These are phyloP conservation scores for Chaenodraco wilsoni DNA, from an alignment of 2,797 vertebrate genomes.

Conservation along the genomic window DNA sequence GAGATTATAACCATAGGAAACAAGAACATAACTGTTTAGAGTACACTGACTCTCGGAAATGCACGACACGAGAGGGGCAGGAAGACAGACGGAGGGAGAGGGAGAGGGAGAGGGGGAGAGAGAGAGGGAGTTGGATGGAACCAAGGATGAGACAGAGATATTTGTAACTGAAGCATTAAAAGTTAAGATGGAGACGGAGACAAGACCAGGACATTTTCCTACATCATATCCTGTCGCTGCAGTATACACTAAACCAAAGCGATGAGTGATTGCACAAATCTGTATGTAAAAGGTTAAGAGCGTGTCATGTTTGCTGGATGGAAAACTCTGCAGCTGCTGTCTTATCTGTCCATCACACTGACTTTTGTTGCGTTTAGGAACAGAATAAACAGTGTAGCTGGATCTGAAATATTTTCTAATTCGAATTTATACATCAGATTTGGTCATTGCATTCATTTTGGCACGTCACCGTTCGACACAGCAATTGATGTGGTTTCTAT, in stretches of 20 bases:
- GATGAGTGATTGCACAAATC: conserved; percentile 45
- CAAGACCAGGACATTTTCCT: conserved; percentile 41
- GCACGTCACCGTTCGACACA: background rate
- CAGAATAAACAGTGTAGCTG: conserved; percentile 52
- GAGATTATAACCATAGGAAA: conserved; percentile 78
- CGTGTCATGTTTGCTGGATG: conserved; percentile 56
- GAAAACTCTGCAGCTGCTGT: conserved; percentile 49
- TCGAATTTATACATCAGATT: background rate
- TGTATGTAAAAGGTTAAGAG: conserved; percentile 50
- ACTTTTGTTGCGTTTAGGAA: conserved; percentile 47
- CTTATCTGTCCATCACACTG: conserved; percentile 63
- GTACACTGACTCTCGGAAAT: conserved; percentile 70
- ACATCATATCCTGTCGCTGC: conserved; percentile 35
- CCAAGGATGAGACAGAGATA: conserved; percentile 39
- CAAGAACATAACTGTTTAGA: conserved; percentile 80
- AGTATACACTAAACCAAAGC: conserved; percentile 22
- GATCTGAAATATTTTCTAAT: conserved; percentile 14
- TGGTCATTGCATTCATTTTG: conserved; percentile 8
- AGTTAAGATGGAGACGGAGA: conserved; percentile 54
- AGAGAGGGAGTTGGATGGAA: conserved; percentile 36
- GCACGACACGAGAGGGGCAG: conserved; percentile 60
- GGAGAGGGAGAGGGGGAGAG: conserved; percentile 14
- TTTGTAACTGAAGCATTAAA: conserved; percentile 59
- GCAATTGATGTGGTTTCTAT: background rate
- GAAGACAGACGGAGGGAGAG: conserved; percentile 43